A percentile compares a stretch with the other conserved stretches of the same genome.
Evolutionary conservation across 2,113 vertebrate species (phyloP).

Genomic region (Corvus cornix): DNA sequence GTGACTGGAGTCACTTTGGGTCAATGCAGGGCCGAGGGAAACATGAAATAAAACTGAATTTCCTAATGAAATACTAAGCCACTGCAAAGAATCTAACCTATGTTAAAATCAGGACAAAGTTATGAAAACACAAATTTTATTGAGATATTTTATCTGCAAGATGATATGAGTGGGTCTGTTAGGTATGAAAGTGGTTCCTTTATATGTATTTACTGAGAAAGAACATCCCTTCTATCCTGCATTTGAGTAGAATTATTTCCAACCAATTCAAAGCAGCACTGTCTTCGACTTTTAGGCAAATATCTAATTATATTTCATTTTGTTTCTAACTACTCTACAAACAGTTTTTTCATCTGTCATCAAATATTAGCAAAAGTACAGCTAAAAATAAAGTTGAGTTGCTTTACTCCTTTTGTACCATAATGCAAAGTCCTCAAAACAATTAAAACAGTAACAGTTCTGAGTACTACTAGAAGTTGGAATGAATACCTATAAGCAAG

Average conservation of each 20-base stretch:
- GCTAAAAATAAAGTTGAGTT: not conserved
- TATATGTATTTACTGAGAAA: not conserved
- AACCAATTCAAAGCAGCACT: not conserved
- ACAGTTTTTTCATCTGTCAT: not conserved
- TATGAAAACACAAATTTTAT: not conserved
- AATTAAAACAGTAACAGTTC: not conserved
- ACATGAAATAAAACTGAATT: not conserved
- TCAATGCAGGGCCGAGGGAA: not conserved
- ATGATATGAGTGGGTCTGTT: too few relatives aligned
- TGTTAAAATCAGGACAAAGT: not conserved
- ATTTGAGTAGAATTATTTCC: not conserved
- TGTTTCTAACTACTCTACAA: not conserved
- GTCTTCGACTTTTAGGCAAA: not conserved
- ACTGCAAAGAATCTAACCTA: not conserved
- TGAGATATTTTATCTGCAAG: not conserved
- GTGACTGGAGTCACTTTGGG: fast-evolving
- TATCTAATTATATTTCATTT: not conserved
- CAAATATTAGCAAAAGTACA: not conserved
- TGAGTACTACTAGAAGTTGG: not conserved
- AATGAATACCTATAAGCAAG: not conserved
- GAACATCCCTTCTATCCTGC: not conserved
- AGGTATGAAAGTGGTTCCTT: not conserved
- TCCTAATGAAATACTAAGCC: not conserved
- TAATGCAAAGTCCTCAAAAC: not conserved
- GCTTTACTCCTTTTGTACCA: not conserved